Evolutionary conservation across 1,140 invertebrate species (phyloP), one percentile per base, ranked within the genome.

Genomic region (Ceratoteleas bidentatus): DNA sequence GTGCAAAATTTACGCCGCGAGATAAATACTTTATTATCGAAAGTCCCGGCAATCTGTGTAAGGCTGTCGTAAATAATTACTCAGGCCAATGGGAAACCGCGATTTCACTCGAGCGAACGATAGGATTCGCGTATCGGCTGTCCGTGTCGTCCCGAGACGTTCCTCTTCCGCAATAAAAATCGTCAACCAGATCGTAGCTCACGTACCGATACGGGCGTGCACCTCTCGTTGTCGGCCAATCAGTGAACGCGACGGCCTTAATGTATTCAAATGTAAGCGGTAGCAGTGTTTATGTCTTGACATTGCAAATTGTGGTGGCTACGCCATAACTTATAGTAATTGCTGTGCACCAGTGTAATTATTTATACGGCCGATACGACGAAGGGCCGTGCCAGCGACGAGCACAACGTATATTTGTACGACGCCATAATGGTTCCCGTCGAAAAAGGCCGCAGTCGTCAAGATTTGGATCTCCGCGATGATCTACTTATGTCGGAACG

Each of bases 201-300:
- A 89, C 85, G 82, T 86, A 87, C 85, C 83, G 85, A 88, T 86
- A 88, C 85, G 72, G 85, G 83, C 75, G 78, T 79, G 68, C 73
- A 84, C 68, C 70, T 84, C 85, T 86, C 68, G 47, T 83, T 64
- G 72, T 79, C 79, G 85, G 66, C 88, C 90, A 90, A 88, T 89
- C 89, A 87, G 85, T 69, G 83, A 85, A 81, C 78, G 76, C 85
- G 85, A 85, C 83, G 60, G 73, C 70, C 83, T 89, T 91, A 91
- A 91, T 91, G 85, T 91, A 91, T 91, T 91, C 90, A 91, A 91
- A 91, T 91, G 88, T 91, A 91, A 91, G 90, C 90, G 86, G 90
- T 91, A 91, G 89, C 89, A 90, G 90, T 91, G 90, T 91, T 91
- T 91, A 91, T 91, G 90, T 90, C 90, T 91, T 91, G 90, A 91